Evolutionary conservation across 2,888 invertebrate species (phyloP).

Genomic region (Rhyacophila evoluta): DNA sequence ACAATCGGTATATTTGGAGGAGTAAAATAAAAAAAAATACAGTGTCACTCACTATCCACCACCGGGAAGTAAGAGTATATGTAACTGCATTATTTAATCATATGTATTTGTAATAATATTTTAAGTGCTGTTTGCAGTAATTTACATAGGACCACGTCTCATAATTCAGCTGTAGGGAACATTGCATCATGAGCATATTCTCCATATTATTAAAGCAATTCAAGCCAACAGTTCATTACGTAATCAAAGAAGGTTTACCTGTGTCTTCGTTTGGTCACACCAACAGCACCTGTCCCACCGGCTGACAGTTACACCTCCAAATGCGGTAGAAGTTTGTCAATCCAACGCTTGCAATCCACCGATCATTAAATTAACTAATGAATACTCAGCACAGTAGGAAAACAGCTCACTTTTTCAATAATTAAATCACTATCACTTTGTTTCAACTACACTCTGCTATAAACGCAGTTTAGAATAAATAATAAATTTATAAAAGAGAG

Average conservation of each 20-base stretch:
- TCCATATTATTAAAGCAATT: background rate
- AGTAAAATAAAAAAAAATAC: too few relatives aligned
- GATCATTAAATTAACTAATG: background rate
- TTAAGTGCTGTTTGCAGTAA: too few relatives aligned
- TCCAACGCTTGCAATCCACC: background rate
- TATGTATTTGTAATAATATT: too few relatives aligned
- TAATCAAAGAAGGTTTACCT: slow-evolving; percentile 15
- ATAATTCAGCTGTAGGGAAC: too few relatives aligned
- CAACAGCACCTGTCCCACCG: background rate
- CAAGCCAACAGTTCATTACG: background rate
- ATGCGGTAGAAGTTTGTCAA: slow-evolving; percentile 4
- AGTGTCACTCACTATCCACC: too few relatives aligned
- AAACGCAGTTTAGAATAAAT: background rate
- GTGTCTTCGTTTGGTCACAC: slow-evolving; percentile 15
- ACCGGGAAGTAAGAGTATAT: too few relatives aligned
- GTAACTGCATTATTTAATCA: too few relatives aligned
- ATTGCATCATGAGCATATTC: too few relatives aligned
- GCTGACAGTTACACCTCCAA: background rate
- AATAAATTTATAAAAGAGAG: slow-evolving; percentile 1
- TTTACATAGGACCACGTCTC: too few relatives aligned
- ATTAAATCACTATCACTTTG: background rate
- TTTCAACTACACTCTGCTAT: background rate
- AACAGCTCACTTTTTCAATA: background rate
- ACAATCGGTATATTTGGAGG: too few relatives aligned
- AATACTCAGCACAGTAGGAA: background rate